Base-by-base conservation (phyloP, 1,140 invertebrate genomes). In the Drosophila serrata region DNA sequence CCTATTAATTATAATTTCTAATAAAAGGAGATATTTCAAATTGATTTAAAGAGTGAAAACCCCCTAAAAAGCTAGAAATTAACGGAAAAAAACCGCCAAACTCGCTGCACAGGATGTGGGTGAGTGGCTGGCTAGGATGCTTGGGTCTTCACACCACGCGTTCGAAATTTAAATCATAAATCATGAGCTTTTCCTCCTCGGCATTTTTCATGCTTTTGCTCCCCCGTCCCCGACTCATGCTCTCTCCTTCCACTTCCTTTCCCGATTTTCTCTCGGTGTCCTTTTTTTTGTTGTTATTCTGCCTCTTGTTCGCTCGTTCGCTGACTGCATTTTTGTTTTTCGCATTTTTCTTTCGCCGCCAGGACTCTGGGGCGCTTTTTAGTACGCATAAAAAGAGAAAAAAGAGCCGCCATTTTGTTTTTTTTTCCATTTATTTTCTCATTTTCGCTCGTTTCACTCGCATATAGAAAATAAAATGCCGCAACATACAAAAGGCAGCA, bases 381-480 rank as follows among this genome's bases (percentile, higher is more conserved):
- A 90, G 85, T 90, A 90, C 85, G 86, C 85, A 85, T 77, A 90
- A 90, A 90, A 90, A 79, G 81, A 85, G 81, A 76, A 90, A 90
- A 77, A 90, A 65, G 56, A 60, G 85, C 74, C 86, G 85, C 85
- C 85, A 90, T 90, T 90, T 90, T 90, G 85, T 90, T 90, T 90
- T 24, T 90, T 24, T 90, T 88, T 85, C 70, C 63, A 90, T 81
- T 81, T 90, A 90, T 79, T 79, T 88, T 73, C 85, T 90, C 85
- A 90, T 88, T 88, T 90, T 88, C 81, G 59, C 77, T 68, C 69
- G 81, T 59, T 85, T 90, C 53, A 48, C 51, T 72, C 64, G 81
- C 78, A 90, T 90, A 85, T 90, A 90, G 86, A 90, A 90, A 90
- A 90, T 90, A 90, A 90, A 90, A 90, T 90, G 85, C 86, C 85